Percentiles rank a stretch among this genome's conserved stretches.
These are phyloP conservation scores for Drosophila anomalipes DNA, from an alignment of 2,888 invertebrate genomes.

Conservation along the genomic window DNA sequence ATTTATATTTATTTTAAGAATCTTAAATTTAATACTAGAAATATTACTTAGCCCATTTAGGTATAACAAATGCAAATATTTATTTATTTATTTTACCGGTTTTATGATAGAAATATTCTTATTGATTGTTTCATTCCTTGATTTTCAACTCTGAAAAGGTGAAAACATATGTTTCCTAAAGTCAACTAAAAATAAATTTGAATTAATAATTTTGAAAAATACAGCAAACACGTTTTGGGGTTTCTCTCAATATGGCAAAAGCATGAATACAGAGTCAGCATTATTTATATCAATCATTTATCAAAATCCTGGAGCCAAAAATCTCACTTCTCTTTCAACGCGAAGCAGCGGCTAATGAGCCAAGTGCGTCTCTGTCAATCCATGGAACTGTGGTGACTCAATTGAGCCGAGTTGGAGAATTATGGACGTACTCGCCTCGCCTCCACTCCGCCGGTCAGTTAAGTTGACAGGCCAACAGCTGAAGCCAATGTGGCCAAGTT, in stretches of 20 bases:
- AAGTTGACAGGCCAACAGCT: constrained; percentile 59
- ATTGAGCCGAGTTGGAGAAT: constrained; percentile 31
- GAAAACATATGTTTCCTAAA: background rate
- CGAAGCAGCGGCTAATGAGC: constrained; percentile 66
- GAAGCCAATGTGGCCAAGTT: constrained; percentile 67
- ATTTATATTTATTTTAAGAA: background rate
- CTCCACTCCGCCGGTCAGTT: constrained; percentile 31
- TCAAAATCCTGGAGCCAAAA: constrained; percentile 54
- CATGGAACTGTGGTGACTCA: constrained; percentile 64
- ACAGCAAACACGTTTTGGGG: constrained; percentile 31
- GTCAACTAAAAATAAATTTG: constrained; percentile 1
- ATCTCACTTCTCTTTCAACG: constrained; percentile 52
- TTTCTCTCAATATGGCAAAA: constrained; percentile 48
- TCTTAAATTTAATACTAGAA: background rate
- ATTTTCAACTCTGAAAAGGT: background rate
- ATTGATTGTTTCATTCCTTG: background rate
- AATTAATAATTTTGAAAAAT: constrained; percentile 9
- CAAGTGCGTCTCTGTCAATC: constrained; percentile 59
- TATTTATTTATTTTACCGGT: background rate
- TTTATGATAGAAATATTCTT: background rate
- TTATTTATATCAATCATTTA: constrained; percentile 76
- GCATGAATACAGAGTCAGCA: constrained; percentile 26
- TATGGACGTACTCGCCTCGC: constrained; percentile 12
- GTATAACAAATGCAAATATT: background rate
- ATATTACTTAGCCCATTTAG: background rate